These are phyloP conservation scores for Lamproptera curius DNA, from an alignment of 2,888 invertebrate genomes.

Conservation along the genomic window DNA sequence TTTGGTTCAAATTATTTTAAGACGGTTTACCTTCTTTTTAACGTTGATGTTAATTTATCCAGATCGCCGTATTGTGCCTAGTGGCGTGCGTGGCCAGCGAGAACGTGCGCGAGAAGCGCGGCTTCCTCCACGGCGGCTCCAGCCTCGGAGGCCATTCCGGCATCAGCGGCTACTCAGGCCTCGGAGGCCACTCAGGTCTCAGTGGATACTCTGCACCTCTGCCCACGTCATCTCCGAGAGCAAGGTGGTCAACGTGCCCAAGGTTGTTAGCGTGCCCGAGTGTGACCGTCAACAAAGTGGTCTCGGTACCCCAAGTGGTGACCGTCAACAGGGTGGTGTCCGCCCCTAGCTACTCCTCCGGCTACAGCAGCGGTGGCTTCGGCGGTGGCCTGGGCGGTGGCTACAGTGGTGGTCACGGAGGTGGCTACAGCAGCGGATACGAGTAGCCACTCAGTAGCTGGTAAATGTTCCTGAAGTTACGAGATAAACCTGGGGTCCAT, in stretches of 20 bases:
- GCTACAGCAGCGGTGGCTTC: slow-evolving; percentile 3
- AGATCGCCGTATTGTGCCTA: no score
- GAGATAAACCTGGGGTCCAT: no score
- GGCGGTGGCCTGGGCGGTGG: slow-evolving; percentile 21
- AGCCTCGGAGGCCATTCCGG: slow-evolving; percentile 23
- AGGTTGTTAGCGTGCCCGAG: slow-evolving; percentile 43
- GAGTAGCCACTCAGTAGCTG: no score
- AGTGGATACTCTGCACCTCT: slow-evolving; percentile 4
- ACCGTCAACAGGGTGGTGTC: slow-evolving; percentile 23
- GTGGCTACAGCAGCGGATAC: slow-evolving; percentile 10
- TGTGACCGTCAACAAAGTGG: slow-evolving; percentile 41
- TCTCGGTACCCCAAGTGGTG: slow-evolving; percentile 40
- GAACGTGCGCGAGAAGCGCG: slow-evolving; percentile 41
- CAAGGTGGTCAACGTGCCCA: slow-evolving; percentile 37
- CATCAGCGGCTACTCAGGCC: slow-evolving; percentile 23
- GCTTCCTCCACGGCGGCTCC: slow-evolving; percentile 31
- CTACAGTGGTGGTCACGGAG: slow-evolving; percentile 22
- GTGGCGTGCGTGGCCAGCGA: slow-evolving; percentile 22
- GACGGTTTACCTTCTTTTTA: no score
- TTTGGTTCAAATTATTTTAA: no score
- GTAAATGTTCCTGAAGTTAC: no score
- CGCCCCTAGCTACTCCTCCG: background rate
- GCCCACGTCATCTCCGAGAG: slow-evolving; percentile 29
- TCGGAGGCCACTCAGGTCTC: slow-evolving; percentile 2
- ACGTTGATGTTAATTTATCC: no score